These are phyloP conservation scores for Stenotaenia linearis DNA, from an alignment of 2,888 invertebrate species.

Conservation along the genomic window DNA sequence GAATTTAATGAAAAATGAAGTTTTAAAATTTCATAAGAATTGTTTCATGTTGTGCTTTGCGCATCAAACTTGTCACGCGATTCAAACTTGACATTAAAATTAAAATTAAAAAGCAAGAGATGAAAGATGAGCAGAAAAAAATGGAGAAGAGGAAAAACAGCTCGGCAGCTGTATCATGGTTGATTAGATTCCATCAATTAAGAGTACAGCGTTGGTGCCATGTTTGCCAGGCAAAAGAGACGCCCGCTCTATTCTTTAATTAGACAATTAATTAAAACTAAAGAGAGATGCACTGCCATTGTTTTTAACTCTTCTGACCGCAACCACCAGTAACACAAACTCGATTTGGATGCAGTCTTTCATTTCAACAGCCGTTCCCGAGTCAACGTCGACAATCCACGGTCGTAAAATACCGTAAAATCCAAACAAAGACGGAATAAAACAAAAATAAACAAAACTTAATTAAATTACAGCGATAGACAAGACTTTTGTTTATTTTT, in stretches of 20 bases:
- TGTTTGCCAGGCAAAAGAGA: constrained; percentile 9
- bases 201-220: constrained; percentile 9
- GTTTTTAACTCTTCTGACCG: constrained; percentile 4
- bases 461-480: not conserved
- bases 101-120: not conserved
- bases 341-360: not conserved
- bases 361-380: not conserved
- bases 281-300: constrained; percentile 5
- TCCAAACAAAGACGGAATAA: not conserved
- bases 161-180: constrained; percentile 5
- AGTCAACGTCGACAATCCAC: not conserved
- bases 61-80: not conserved
- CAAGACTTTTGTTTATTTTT: not conserved
- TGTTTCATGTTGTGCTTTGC: not conserved
- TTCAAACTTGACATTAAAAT: not conserved
- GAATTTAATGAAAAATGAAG: not conserved
- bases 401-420: not conserved
- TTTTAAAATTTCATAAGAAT: not conserved
- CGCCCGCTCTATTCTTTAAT: constrained; percentile 9
- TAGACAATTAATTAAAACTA: constrained; percentile 9
- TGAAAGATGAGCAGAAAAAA: not conserved
- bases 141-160: not conserved
- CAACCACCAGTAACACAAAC: constrained; percentile 4
- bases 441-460: not conserved
- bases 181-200: constrained; percentile 9